Conservation (phyloP, 2,888 invertebrate genomes). For the Ashinkailepas kermadecensis region DNA sequence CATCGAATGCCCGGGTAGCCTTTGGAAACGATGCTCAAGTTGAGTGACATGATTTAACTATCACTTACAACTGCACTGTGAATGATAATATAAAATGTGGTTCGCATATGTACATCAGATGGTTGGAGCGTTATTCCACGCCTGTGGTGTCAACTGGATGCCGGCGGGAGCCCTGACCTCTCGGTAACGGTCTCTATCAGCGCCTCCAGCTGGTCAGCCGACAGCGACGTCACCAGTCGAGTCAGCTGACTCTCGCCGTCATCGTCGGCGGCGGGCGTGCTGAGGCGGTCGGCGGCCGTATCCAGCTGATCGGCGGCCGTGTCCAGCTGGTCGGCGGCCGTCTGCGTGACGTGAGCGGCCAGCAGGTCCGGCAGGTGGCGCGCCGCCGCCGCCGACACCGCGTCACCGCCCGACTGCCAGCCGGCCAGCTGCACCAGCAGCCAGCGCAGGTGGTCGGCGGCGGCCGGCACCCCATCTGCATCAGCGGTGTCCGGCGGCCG, state of each 20-base stretch:
- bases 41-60: no score
- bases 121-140: no score
- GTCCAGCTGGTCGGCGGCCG: not conserved
- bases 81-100: no score
- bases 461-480: no score
- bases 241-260: constrained; percentile 7
- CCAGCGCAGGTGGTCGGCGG: not conserved
- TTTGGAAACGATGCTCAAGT: no score
- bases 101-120: no score
- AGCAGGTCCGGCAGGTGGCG: constrained; percentile 12
- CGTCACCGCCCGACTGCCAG: not conserved
- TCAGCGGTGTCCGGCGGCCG: not conserved
- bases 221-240: not conserved
- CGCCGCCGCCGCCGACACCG: not conserved
- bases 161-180: not conserved
- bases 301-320: not conserved
- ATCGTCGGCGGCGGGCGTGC: not conserved
- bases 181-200: not conserved
- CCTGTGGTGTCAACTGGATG: no score
- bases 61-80: no score
- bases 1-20: no score
- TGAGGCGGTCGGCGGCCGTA: not conserved
- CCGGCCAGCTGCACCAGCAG: constrained; percentile 6
- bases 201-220: not conserved
- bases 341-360: not conserved